These are phyloP conservation scores for Brachionus plicatilis DNA, from an alignment of 1,140 invertebrate species.

Conservation along the genomic window DNA sequence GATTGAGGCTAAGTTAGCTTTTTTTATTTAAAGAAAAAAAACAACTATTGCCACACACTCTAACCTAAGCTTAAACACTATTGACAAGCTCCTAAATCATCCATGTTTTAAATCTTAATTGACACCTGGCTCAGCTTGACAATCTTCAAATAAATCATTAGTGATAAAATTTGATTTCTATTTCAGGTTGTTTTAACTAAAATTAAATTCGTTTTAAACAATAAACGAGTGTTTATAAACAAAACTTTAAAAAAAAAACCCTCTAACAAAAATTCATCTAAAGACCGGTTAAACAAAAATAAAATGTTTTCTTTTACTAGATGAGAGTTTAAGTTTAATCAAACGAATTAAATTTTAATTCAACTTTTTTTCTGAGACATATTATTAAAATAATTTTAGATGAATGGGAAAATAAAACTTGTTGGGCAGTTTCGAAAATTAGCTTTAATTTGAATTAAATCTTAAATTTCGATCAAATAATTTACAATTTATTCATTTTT, in stretches of 20 bases:
- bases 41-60: background rate
- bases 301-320: no score
- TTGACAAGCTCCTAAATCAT: background rate
- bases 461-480: background rate
- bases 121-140: background rate
- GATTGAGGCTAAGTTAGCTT: background rate
- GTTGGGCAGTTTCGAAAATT: background rate
- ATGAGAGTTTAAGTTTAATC: no score
- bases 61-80: background rate
- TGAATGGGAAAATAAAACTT: background rate
- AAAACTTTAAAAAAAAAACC: background rate
- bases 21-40: background rate
- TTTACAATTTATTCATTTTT: no score
- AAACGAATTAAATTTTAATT: no score
- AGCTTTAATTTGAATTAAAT: background rate
- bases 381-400: no score
- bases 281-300: no score
- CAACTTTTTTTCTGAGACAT: no score
- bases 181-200: background rate
- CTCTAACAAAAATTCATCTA: background rate
- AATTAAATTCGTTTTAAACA: background rate
- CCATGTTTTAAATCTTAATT: background rate
- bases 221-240: background rate
- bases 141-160: background rate
- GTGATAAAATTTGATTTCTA: background rate